Base-by-base conservation (phyloP, 2,113 vertebrate genomes). In the Nipponia nippon region DNA sequence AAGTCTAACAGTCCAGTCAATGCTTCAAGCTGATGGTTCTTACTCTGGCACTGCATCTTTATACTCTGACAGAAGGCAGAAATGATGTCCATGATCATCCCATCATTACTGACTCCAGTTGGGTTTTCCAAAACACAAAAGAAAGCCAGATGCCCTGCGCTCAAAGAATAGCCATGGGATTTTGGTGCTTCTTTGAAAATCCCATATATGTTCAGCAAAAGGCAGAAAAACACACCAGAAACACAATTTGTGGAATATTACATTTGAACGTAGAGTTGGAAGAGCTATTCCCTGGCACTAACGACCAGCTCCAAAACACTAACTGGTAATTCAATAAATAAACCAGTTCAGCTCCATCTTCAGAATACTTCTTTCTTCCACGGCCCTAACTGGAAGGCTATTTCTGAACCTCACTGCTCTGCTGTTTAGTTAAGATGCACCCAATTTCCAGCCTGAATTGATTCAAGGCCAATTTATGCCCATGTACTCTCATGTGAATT, bases 1-100 rank as follows among this genome's bases (percentile, higher is more conserved):
- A 80, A 80, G 53, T 85, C 91, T 93, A 93, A 93, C 87, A 93
- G 87, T 70, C 89, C 94, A 95, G 87, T 96, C 94, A 90, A 96
- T 96, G 96, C 71, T 75, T 95, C 78, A 93, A 25, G 70, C 22
- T 85, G 84, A 85, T 66, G 18, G 30, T 80, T 91, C 75, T 94
- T 83, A 72, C 26, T 71, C 86, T 94, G 66, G 66, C 36, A 92
- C 49, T 83, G 32, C 16, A 30, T 83, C 89, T 94, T 87, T 69
- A 34, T 50, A 76, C 72, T 95, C 89, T 96, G 78, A 90, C 58
- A 95, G 84, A 94, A 91, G 71, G 89, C 71, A 88, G 62, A 93
- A 93, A 88, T 93, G 1, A 76, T 72, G 46, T 34, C 67, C 66
- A 36, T 47, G 70, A 80, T 91, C 78, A 77, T 72, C 32, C 49